Evolutionary conservation across 2,797 vertebrate genomes (phyloP), one percentile per base, ranked within the genome.

Genomic region (Tenualosa ilisha): DNA sequence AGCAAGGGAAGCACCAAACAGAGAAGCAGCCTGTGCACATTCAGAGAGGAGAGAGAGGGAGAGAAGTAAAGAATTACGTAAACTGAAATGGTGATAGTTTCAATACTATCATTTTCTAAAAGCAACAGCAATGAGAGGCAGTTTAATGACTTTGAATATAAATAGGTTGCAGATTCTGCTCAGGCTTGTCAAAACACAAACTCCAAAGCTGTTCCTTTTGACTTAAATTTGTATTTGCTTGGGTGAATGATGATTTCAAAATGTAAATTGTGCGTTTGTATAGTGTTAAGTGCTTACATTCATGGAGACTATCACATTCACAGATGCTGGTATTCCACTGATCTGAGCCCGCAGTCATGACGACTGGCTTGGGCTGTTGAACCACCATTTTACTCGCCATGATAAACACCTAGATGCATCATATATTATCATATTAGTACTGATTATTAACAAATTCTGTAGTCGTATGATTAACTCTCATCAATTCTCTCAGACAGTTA

Each of bases 1-100:
- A 95, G 87, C 91, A 94, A 0, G 91, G 91, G 49, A 88, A 81
- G 85, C 93, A 94, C 94, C 94, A 95, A 26, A 90, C 91, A 0
- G 92, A 91, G 0, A 94, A 88, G 89, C 94, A 96, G 86, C 94
- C 94, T 93, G 59, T 1, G 59, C 2, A 17, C 49, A 83, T 15
- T 26, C 63, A 75, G 7, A 72, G 24, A n/a, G 8, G 31, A 12
- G 26, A 12, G 59, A 4, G 4, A 22, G 0, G 5, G 54, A 22
- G 17, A 22, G 15, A 20, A 15, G 1, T 0, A 31, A 31, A 31
- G 31, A 31, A 31, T 31, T 31, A 31, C 7, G 1, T 51, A 11
- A 1, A 51, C 50, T 8, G 12, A 11, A 51, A 51, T 51, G 50
- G 50, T 51, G 50, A 9, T 51, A 11, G 8, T 51, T 51, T 51